Conservation (phyloP, 2,888 invertebrate genomes). For the Drosophila algonquin region DNA sequence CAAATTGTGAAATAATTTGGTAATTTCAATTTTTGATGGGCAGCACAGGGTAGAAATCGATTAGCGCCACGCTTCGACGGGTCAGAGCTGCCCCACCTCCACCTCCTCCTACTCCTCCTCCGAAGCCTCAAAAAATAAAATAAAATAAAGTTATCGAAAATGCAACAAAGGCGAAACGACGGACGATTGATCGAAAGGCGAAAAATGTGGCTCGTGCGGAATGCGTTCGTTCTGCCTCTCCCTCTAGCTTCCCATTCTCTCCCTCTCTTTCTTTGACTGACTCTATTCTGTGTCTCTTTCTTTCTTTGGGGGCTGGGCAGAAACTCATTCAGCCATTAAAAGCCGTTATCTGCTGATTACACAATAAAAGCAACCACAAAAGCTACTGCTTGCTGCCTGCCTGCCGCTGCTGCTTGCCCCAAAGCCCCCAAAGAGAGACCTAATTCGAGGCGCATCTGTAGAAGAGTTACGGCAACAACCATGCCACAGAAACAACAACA, state of each 20-base stretch:
- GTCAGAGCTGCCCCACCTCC: background rate
- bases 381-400: slow-evolving; percentile 48
- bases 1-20: slow-evolving; percentile 57
- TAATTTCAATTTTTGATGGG: slow-evolving; percentile 35
- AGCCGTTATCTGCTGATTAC: slow-evolving; percentile 83
- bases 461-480: slow-evolving; percentile 47
- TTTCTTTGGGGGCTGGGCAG: slow-evolving; percentile 19
- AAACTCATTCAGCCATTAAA: slow-evolving; percentile 83
- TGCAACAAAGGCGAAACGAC: slow-evolving; percentile 22
- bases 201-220: slow-evolving; percentile 58
- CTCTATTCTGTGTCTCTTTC: background rate
- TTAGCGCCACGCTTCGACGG: slow-evolving; percentile 47
- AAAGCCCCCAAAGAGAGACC: slow-evolving; percentile 73
- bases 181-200: slow-evolving; percentile 46
- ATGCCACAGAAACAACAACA: slow-evolving; percentile 38
- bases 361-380: slow-evolving; percentile 77
- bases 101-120: too few species aligned
- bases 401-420: slow-evolving; percentile 54
- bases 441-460: slow-evolving; percentile 73
- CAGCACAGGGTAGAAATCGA: slow-evolving; percentile 49
- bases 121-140: too few species aligned
- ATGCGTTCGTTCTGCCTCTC: slow-evolving; percentile 56
- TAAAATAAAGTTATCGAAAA: slow-evolving; percentile 65
- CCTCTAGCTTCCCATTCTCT: slow-evolving; percentile 15
- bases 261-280: background rate